Percentiles rank a stretch among this genome's conserved stretches.
Evolutionary conservation across 2,113 vertebrate species (phyloP).

Genomic region (Neotragus moschatus): DNA sequence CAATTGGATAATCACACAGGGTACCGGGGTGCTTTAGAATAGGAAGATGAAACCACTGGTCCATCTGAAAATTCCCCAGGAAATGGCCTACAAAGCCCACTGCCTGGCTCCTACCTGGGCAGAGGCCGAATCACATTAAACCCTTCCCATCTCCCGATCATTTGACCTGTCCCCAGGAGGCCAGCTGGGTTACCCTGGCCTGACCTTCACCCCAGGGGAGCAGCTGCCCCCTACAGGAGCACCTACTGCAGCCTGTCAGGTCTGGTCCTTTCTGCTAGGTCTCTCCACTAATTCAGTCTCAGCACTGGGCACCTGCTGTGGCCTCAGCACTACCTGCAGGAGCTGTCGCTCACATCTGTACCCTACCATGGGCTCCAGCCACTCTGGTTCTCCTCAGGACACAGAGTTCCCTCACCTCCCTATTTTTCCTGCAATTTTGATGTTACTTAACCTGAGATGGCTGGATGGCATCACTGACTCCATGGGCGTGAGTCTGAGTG

Average conservation of each 20-base stretch:
- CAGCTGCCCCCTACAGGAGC: background rate
- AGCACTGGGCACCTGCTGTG: background rate
- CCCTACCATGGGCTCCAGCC: background rate
- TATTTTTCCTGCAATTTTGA: background rate
- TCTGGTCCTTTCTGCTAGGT: background rate
- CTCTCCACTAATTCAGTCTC: background rate
- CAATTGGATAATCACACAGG: background rate
- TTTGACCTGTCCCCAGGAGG: background rate
- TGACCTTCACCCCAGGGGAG: background rate
- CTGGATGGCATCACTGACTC: too few species aligned
- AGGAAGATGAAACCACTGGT: constrained; percentile 30
- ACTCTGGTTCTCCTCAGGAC: background rate
- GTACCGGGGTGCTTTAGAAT: background rate
- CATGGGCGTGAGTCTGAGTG: too few species aligned
- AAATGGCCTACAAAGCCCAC: constrained; percentile 5
- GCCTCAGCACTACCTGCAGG: background rate
- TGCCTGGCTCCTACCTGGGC: background rate
- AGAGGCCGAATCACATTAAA: background rate
- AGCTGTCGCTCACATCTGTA: too few species aligned
- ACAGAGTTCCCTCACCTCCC: too few species aligned
- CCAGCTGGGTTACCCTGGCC: background rate
- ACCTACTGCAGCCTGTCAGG: background rate
- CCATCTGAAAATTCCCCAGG: constrained; percentile 33
- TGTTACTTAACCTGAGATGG: background rate
- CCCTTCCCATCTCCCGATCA: background rate